phyloP scores from a whole-genome alignment of 2,113 vertebrate genomes.

The Myrmophylax atrothorax region DNA sequence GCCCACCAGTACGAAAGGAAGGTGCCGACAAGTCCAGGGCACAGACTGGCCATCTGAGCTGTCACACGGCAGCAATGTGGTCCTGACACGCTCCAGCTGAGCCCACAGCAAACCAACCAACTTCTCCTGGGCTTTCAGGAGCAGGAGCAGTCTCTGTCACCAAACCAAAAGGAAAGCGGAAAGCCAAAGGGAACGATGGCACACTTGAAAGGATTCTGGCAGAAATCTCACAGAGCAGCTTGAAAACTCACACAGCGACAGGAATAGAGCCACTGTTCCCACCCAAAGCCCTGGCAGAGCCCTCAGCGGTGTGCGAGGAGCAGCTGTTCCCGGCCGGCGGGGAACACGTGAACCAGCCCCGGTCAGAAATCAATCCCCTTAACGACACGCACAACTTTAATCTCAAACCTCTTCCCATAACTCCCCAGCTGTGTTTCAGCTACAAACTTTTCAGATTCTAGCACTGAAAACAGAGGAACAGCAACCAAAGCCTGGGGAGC shows the following conservation, averaged over 20 bases:
- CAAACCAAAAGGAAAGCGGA: background rate
- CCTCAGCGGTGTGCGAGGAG: background rate
- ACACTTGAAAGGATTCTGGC: conserved; percentile 48
- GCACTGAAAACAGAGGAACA: background rate
- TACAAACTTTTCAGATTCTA: background rate
- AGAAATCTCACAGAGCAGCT: conserved; percentile 62
- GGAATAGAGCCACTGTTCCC: conserved; percentile 31
- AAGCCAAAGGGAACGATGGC: conserved; percentile 19
- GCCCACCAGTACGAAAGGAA: background rate
- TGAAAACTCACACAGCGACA: conserved; percentile 50
- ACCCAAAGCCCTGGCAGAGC: conserved; percentile 17
- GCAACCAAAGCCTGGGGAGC: background rate
- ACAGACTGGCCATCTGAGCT: conserved; percentile 41
- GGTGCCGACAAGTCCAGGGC: background rate
- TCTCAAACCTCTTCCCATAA: background rate
- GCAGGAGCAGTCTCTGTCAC: background rate
- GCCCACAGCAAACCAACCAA: conserved; percentile 44
- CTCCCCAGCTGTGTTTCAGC: background rate
- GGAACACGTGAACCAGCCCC: conserved; percentile 7
- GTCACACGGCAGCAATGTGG: background rate
- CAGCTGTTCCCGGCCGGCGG: conserved; percentile 61
- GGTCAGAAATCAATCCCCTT: conserved; percentile 17
- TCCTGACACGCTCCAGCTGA: conserved; percentile 55
- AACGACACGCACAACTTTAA: background rate
- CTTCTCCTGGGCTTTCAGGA: conserved; percentile 12